A percentile compares a stretch with the other conserved stretches of the same genome.
These are phyloP conservation scores for Callosobruchus maculatus DNA, from an alignment of 2,888 invertebrate genomes.

Conservation along the genomic window DNA sequence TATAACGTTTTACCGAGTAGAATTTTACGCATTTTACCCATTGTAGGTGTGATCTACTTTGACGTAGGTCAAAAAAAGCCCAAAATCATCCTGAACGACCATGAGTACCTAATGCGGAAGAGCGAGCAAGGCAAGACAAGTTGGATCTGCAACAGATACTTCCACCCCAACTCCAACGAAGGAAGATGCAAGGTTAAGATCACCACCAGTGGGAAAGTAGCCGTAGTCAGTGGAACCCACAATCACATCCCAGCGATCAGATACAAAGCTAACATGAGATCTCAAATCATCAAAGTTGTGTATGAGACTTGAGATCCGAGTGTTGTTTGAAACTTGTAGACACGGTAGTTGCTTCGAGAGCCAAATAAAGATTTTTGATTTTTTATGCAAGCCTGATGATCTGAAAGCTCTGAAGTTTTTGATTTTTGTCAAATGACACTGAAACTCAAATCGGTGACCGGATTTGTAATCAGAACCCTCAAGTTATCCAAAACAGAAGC, in stretches of 20 bases:
- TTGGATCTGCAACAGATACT: conserved; percentile 32
- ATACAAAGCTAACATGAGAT: conserved; percentile 6
- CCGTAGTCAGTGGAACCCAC: conserved; percentile 18
- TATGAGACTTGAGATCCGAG: background rate
- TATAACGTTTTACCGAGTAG: too few relatives aligned
- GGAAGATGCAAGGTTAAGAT: conserved; percentile 28
- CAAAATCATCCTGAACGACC: conserved; percentile 27
- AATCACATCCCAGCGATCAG: conserved; percentile 17
- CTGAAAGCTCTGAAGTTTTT: too few relatives aligned
- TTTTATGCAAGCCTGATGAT: too few relatives aligned
- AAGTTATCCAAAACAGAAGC: too few relatives aligned
- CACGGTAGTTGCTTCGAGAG: too few relatives aligned
- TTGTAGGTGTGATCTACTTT: conserved; percentile 30
- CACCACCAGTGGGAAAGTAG: conserved; percentile 22
- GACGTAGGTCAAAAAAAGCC: conserved; percentile 31
- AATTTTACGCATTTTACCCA: conserved; percentile 24
- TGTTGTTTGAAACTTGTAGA: too few relatives aligned
- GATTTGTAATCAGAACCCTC: too few relatives aligned
- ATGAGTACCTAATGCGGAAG: conserved; percentile 25
- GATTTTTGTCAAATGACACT: too few relatives aligned
- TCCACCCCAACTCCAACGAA: conserved; percentile 17
- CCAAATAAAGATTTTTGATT: too few relatives aligned
- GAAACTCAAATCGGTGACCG: too few relatives aligned
- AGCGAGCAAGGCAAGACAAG: conserved; percentile 21
- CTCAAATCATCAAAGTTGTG: background rate